Conservation (phyloP, 2,113 vertebrate species). For the Cottus gobio region DNA sequence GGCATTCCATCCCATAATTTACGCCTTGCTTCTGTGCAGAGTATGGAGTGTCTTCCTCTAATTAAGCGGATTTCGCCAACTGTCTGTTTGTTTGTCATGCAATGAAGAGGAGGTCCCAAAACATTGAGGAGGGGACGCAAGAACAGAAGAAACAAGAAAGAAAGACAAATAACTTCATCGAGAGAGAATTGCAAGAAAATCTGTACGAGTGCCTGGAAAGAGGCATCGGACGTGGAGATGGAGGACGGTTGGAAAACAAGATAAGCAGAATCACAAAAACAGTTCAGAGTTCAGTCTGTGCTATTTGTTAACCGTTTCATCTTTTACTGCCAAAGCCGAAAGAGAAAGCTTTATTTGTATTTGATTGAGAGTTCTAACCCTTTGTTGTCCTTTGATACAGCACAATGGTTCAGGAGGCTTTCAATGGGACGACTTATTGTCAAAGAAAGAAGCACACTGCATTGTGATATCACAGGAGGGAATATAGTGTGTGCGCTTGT, state of each 20-base stretch:
- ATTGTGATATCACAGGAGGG: conserved; percentile 34
- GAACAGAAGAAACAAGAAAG: not conserved
- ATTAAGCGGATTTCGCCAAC: not conserved
- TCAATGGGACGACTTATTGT: conserved; percentile 23
- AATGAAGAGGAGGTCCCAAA: not conserved
- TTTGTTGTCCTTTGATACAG: not conserved
- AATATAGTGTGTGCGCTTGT: conserved; percentile 7
- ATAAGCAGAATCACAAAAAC: not conserved
- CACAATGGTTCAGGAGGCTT: not conserved
- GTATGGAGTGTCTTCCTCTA: not conserved
- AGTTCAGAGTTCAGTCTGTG: not conserved
- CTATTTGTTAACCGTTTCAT: not conserved
- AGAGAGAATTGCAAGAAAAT: not conserved
- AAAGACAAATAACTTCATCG: too few relatives aligned
- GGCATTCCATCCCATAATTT: not conserved
- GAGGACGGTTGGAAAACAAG: not conserved
- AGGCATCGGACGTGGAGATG: not conserved
- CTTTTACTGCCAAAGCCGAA: conserved; percentile 1
- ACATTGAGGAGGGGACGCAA: not conserved
- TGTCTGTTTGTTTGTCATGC: not conserved
- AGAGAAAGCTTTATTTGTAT: not conserved
- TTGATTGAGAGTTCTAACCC: not conserved
- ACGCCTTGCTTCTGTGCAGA: not conserved
- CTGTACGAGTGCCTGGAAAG: not conserved
- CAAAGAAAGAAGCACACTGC: not conserved